Conservation (phyloP, 2,888 invertebrate species). For the Microchrysa polita region DNA sequence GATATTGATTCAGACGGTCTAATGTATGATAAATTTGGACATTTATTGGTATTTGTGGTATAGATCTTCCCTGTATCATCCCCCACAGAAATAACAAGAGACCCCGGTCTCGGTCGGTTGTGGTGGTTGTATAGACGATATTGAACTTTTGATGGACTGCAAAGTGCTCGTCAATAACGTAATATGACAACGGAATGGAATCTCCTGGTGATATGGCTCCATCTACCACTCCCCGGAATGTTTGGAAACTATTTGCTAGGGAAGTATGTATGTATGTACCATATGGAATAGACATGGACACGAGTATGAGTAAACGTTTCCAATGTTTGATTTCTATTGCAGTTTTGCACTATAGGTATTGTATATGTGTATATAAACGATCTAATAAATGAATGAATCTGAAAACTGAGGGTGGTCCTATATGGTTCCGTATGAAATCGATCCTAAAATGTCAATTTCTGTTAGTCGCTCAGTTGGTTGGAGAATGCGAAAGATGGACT, state of each 20-base stretch:
- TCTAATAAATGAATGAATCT: neutral
- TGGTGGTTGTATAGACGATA: too few relatives aligned
- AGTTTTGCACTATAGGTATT: too few relatives aligned
- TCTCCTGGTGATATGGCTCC: neutral
- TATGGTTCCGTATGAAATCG: neutral
- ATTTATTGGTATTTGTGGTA: conserved; percentile 49
- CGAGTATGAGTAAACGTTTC: too few relatives aligned
- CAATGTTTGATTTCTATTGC: too few relatives aligned
- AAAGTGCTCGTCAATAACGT: conserved; percentile 14
- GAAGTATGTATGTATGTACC: too few relatives aligned
- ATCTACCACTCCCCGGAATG: neutral
- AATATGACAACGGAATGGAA: conserved; percentile 26
- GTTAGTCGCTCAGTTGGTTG: neutral
- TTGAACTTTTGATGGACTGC: conserved; percentile 31
- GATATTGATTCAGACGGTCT: conserved; percentile 47
- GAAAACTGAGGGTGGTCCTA: too few relatives aligned
- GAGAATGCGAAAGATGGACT: neutral
- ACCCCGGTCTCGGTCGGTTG: neutral
- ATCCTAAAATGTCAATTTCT: neutral
- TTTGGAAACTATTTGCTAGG: too few relatives aligned
- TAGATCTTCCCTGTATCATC: too few relatives aligned
- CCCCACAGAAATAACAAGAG: too few relatives aligned
- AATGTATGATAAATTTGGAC: conserved; percentile 49
- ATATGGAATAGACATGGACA: too few relatives aligned
- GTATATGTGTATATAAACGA: neutral